Conservation (phyloP, 1,140 invertebrate genomes). For the Caenorhabditis remanei region DNA sequence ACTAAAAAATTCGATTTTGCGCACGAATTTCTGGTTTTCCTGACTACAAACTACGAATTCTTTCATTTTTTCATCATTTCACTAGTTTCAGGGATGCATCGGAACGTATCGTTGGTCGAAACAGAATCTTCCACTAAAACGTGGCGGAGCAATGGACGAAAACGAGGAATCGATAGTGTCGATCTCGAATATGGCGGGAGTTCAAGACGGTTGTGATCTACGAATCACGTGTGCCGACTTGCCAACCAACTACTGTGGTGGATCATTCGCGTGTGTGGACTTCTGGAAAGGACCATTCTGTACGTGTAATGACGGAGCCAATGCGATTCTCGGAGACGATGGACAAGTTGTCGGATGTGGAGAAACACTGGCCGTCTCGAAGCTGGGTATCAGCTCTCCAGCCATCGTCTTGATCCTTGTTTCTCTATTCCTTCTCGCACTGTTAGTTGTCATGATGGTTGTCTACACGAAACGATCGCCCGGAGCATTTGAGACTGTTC, state of each 20-base stretch:
- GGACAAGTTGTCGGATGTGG: slow-evolving; percentile 73
- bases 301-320: slow-evolving; percentile 72
- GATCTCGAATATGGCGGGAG: slow-evolving; percentile 60
- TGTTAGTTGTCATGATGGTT: slow-evolving; percentile 72
- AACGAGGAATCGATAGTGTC: slow-evolving; percentile 63
- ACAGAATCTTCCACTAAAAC: slow-evolving; percentile 61
- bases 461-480: slow-evolving; percentile 65
- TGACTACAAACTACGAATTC: not conserved
- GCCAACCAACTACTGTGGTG: slow-evolving; percentile 69
- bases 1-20: not conserved
- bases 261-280: slow-evolving; percentile 70
- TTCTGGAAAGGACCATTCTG: slow-evolving; percentile 78
- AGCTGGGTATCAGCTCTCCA: slow-evolving; percentile 70
- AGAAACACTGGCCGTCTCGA: slow-evolving; percentile 69
- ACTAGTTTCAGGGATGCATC: slow-evolving; percentile 65
- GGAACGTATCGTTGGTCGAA: slow-evolving; percentile 68
- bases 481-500: slow-evolving; percentile 72
- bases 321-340: slow-evolving; percentile 68
- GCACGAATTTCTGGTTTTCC: not conserved
- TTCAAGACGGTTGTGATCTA: slow-evolving; percentile 66
- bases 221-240: slow-evolving; percentile 70
- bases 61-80: not conserved
- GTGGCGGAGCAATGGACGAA: slow-evolving; percentile 52
- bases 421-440: slow-evolving; percentile 68
- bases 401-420: slow-evolving; percentile 73